Base-by-base conservation (phyloP, 2,888 invertebrate species). In the Harmothoe impar region DNA sequence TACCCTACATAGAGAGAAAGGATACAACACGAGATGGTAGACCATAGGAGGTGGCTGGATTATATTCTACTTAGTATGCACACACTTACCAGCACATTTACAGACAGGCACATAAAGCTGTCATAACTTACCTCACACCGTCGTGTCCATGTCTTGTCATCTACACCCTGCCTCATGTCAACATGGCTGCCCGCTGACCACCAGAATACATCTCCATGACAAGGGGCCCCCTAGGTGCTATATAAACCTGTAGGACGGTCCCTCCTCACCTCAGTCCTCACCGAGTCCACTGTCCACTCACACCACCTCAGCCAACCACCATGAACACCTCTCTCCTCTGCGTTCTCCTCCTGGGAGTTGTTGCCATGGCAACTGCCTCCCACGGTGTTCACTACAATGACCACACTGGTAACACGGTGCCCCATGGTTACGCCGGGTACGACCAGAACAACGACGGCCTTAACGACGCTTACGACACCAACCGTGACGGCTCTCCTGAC, bases 381-480 rank as follows among this genome's bases (percentile, higher is more conserved):
- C 29, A 15, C 7, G 43, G 43, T 43, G 43, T 43, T 3, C 43
- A 81, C 43, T 81, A 81, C 43, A 35, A 35, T 43, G 81, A 81
- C 81, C 35, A 43, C 5, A 81, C 81, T 17, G 81, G 81, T 17
- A 81, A 81, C 81, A 81, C 81, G 5, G 81, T 81, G 81, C 35
- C 35, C 3, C 81, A 81, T n/a, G 35, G 43, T 17, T 81, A 81
- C n/a, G 72, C 29, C 7, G 81, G 81, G 0, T 77, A n/a, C 17
- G 81, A 81, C 43, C 81, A 81, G 81, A 81, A 81, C 43, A 81
- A 81, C 81, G 81, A 81, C 43, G 81, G 81, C 20, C 23, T 81
- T 20, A 81, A 81, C n/a, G 81, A 81, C n/a, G 81, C 81, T 35
- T 81, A 81, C 43, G 81, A 81, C 81, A 81, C 81, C 5, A 81